These are phyloP conservation scores for Delia radicum DNA, from an alignment of 1,140 invertebrate species.

Conservation along the genomic window DNA sequence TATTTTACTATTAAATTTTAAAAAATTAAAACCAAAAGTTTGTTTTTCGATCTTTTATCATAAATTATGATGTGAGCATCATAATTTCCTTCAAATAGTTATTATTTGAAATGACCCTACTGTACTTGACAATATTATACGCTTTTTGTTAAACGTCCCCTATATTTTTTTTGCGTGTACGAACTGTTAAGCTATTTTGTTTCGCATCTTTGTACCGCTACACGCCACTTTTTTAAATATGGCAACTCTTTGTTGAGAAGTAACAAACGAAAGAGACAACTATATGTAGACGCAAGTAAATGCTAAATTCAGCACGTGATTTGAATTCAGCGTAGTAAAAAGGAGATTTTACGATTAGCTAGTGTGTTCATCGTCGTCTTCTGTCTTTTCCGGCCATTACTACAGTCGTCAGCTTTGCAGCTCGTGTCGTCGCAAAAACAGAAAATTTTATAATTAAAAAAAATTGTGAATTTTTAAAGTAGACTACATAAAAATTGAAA, in stretches of 20 bases:
- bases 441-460: not conserved
- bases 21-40: too few species aligned
- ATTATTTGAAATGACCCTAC: too few species aligned
- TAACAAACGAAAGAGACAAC: not conserved
- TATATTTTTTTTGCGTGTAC: too few species aligned
- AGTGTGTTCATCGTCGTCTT: constrained; percentile 4
- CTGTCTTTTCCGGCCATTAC: constrained; percentile 45
- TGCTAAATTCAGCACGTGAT: constrained; percentile 10
- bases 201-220: too few species aligned
- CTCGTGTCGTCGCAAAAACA: constrained; percentile 32
- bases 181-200: too few species aligned
- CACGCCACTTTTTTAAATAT: too few species aligned
- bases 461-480: not conserved
- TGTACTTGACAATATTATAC: too few species aligned
- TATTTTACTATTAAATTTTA: too few species aligned
- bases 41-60: too few species aligned
- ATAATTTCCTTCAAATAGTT: too few species aligned
- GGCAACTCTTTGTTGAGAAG: not conserved
- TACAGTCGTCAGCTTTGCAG: constrained; percentile 39
- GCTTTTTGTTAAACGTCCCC: too few species aligned
- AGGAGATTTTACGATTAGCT: not conserved
- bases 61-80: too few species aligned
- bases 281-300: not conserved
- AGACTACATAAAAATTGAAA: not conserved
- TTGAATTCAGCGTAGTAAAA: constrained; percentile 6